phyloP scores from a whole-genome alignment of 2,888 invertebrate genomes.

The Hecatera dysodea region DNA sequence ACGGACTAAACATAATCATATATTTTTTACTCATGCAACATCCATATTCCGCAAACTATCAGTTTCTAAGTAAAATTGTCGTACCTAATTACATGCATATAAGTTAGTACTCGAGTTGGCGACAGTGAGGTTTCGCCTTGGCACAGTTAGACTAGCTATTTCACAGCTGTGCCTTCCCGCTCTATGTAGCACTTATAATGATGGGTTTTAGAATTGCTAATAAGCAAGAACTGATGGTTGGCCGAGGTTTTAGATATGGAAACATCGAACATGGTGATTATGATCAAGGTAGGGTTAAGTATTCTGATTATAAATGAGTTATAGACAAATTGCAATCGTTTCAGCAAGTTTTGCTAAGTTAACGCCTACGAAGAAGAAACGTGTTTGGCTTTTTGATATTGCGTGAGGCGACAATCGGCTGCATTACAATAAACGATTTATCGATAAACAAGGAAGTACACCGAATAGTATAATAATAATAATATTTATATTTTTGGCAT shows the following conservation, averaged over 20 bases:
- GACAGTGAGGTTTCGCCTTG: conserved; percentile 72
- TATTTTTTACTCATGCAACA: no score
- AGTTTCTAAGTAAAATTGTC: conserved; percentile 45
- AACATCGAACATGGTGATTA: background rate
- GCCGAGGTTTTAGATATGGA: conserved; percentile 9
- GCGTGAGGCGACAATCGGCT: conserved; percentile 6
- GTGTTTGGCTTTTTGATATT: conserved; percentile 31
- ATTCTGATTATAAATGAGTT: background rate
- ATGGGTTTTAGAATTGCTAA: conserved; percentile 55
- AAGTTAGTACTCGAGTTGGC: conserved; percentile 62
- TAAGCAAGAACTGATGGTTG: conserved; percentile 21
- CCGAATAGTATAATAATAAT: conserved; percentile 6
- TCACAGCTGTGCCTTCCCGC: conserved; percentile 72
- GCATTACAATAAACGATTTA: conserved; percentile 29
- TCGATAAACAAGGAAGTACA: conserved; percentile 40
- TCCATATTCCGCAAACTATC: conserved; percentile 13
- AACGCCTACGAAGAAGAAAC: conserved; percentile 19
- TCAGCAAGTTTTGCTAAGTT: background rate
- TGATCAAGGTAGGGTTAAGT: background rate
- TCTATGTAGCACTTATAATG: conserved; percentile 51
- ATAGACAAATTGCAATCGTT: background rate
- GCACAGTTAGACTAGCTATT: conserved; percentile 72
- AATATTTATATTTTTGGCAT: conserved; percentile 29
- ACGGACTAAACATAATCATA: no score
- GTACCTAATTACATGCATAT: conserved; percentile 56